These are phyloP conservation scores for Danio aesculapii DNA, from an alignment of 2,797 vertebrate genomes.

Conservation along the genomic window DNA sequence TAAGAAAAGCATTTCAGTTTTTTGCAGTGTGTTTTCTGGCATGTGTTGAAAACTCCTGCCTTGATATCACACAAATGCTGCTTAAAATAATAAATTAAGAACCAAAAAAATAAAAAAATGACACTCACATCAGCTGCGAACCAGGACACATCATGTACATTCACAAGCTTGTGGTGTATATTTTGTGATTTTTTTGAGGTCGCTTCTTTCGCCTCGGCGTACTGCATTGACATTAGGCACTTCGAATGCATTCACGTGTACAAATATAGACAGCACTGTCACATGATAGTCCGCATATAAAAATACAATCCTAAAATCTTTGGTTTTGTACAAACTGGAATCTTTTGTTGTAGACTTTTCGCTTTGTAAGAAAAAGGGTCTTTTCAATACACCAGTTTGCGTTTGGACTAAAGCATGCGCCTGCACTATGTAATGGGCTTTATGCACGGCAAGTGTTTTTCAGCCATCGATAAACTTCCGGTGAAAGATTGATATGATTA, in stretches of 20 bases:
- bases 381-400: neutral
- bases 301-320: constrained; percentile 84
- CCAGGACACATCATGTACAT: constrained; percentile 85
- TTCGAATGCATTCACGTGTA: constrained; percentile 90
- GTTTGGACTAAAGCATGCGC: constrained; percentile 46
- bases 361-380: neutral
- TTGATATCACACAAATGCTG: neutral
- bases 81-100: constrained; percentile 56
- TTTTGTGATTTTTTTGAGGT: constrained; percentile 82
- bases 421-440: neutral
- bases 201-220: constrained; percentile 80
- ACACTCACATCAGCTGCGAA: constrained; percentile 63
- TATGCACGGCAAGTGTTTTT: no score
- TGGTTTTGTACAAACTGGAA: constrained; percentile 88
- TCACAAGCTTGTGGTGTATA: constrained; percentile 85
- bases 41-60: no score
- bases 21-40: constrained; percentile 18
- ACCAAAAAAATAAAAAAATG: constrained; percentile 27
- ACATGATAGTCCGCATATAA: constrained; percentile 77
- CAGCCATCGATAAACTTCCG: no score
- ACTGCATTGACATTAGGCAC: constrained; percentile 91
- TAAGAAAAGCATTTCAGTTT: no score
- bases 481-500: no score
- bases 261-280: constrained; percentile 87
- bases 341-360: neutral